phyloP scores from a whole-genome alignment of 2,888 invertebrate genomes.

The Scaptomyza flava region DNA sequence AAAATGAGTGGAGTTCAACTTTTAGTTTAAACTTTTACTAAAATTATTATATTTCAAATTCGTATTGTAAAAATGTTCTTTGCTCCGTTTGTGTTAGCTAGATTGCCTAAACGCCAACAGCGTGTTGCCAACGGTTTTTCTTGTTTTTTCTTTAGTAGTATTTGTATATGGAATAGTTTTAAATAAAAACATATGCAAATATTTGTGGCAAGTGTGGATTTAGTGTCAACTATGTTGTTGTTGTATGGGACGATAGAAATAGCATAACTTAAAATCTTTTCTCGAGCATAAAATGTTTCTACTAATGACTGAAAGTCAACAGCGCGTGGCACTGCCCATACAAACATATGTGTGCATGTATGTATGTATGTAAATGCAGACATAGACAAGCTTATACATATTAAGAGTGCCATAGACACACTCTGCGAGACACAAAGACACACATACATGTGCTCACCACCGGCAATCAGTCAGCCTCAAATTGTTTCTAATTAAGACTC shows the following conservation, averaged over 20 bases:
- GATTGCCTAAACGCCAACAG: neutral
- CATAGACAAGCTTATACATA: constrained; percentile 9
- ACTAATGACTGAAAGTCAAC: constrained; percentile 54
- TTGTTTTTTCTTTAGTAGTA: neutral
- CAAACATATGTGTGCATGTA: neutral
- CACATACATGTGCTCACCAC: constrained; percentile 30
- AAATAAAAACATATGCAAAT: constrained; percentile 18
- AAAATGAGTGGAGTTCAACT: no score
- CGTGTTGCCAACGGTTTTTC: neutral
- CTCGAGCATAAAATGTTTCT: constrained; percentile 41
- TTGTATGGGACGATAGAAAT: neutral
- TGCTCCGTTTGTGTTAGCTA: neutral
- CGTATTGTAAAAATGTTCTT: neutral
- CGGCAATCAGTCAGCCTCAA: constrained; percentile 74
- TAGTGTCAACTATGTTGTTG: neutral
- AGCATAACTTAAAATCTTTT: constrained; percentile 26
- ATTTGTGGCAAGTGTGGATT: neutral
- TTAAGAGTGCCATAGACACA: constrained; percentile 4
- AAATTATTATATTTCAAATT: neutral
- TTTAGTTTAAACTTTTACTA: no score
- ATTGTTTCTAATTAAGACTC: constrained; percentile 76
- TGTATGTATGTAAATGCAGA: neutral
- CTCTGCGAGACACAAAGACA: neutral
- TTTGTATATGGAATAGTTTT: constrained; percentile 1
- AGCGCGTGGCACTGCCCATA: constrained; percentile 37